These are phyloP conservation scores for Dastarcus helophoroides DNA, from an alignment of 2,888 invertebrate species.

Conservation along the genomic window DNA sequence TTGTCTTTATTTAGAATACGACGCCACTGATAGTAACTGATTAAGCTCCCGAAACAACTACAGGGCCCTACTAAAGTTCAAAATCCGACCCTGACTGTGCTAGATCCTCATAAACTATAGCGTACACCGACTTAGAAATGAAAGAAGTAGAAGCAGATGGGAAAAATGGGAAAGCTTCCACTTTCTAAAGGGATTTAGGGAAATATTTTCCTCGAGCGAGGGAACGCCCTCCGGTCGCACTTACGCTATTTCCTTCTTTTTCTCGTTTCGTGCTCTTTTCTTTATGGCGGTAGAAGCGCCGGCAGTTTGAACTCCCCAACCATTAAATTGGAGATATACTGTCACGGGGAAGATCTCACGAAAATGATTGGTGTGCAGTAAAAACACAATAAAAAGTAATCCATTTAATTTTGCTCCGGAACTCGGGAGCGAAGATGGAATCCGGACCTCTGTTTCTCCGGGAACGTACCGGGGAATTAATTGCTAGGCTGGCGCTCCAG, in stretches of 20 bases:
- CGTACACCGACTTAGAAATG: slow-evolving; percentile 21
- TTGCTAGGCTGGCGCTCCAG: too few species aligned
- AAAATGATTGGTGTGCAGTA: slow-evolving; percentile 23
- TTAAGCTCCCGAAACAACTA: too few species aligned
- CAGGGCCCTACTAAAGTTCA: too few species aligned
- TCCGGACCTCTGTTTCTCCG: too few species aligned
- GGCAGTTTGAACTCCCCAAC: neutral
- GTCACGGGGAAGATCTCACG: slow-evolving; percentile 14
- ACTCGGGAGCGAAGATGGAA: too few species aligned
- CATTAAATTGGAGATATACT: slow-evolving; percentile 26
- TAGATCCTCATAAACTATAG: slow-evolving; percentile 17
- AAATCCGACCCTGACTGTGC: too few species aligned
- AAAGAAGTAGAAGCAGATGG: slow-evolving; percentile 26
- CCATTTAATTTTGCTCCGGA: slow-evolving; percentile 1
- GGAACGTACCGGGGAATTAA: too few species aligned
- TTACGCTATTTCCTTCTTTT: slow-evolving; percentile 2
- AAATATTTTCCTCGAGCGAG: slow-evolving; percentile 21
- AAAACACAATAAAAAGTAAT: slow-evolving; percentile 20
- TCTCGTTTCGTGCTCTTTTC: slow-evolving; percentile 2
- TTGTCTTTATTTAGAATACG: too few species aligned
- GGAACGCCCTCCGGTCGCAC: neutral
- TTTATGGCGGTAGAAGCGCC: neutral
- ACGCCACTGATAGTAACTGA: too few species aligned
- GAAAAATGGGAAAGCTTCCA: slow-evolving; percentile 26
- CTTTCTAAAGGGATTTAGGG: slow-evolving; percentile 21